Conservation (phyloP, 1,140 invertebrate species). For the Sycophaga agraensis region DNA sequence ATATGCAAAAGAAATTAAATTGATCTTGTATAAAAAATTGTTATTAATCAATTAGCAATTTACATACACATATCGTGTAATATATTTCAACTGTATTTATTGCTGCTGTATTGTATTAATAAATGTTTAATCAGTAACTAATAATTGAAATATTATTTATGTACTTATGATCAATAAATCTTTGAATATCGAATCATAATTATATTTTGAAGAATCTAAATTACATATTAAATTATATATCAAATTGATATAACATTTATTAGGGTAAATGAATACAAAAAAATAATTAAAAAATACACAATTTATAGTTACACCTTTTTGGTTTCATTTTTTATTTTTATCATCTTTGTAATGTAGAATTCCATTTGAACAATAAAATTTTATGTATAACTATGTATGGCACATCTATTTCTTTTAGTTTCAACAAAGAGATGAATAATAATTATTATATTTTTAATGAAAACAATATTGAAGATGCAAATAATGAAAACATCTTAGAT, state of each 20-base stretch:
- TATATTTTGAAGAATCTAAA: neutral
- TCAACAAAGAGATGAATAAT: slow-evolving; percentile 9
- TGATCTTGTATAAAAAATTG: slow-evolving; percentile 8
- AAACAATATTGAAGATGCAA: slow-evolving; percentile 9
- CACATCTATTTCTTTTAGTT: slow-evolving; percentile 16
- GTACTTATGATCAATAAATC: neutral
- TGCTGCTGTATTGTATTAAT: slow-evolving; percentile 29
- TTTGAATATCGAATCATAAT: no score
- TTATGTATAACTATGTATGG: slow-evolving; percentile 25
- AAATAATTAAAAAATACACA: neutral
- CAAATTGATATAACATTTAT: neutral
- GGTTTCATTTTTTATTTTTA: slow-evolving; percentile 16
- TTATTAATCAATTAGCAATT: slow-evolving; percentile 5
- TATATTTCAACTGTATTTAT: slow-evolving; percentile 31
- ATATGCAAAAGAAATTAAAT: no score
- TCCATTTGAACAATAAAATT: slow-evolving; percentile 16
- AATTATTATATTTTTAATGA: slow-evolving; percentile 15
- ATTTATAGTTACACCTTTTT: slow-evolving; percentile 1
- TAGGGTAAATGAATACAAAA: neutral
- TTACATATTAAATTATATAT: neutral
- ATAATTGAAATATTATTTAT: no score
- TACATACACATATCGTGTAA: slow-evolving; percentile 15
- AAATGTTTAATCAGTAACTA: no score
- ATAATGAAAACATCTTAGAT: neutral
- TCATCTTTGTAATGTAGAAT: neutral